phyloP scores from a whole-genome alignment of 2,113 vertebrate genomes.

The Tauraco erythrolophus region DNA sequence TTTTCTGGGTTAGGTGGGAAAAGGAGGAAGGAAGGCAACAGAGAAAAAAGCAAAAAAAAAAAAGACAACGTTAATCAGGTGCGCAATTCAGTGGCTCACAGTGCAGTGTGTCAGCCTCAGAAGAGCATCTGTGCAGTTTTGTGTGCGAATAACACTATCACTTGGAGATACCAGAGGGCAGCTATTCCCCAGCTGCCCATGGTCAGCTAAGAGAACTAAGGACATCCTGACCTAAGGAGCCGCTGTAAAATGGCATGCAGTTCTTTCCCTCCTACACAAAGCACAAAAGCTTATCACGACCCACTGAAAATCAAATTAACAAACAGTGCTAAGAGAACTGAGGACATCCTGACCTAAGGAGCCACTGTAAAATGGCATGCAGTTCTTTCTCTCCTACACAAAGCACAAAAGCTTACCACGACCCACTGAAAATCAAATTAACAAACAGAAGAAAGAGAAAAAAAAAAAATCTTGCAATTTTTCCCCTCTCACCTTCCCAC shows the following conservation, averaged over 20 bases:
- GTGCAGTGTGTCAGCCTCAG: background rate
- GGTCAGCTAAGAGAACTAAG: accelerated
- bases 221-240: background rate
- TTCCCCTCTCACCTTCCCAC: too few species aligned
- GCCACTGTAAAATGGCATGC: accelerated
- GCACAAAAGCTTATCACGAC: background rate
- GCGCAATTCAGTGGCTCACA: background rate
- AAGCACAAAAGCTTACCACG: background rate
- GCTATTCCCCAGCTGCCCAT: background rate
- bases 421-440: background rate
- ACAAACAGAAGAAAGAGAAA: too few species aligned
- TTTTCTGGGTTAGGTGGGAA: constrained; percentile 83
- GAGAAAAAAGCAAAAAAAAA: background rate
- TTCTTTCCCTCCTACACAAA: background rate
- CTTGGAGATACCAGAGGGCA: background rate
- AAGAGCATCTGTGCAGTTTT: background rate
- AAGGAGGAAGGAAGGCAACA: constrained; percentile 55
- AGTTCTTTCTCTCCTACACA: background rate
- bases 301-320: background rate
- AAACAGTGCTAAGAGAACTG: background rate
- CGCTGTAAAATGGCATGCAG: accelerated
- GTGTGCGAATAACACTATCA: accelerated
- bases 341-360: background rate
- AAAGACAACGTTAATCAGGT: background rate
- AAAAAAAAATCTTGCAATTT: background rate